Conservation (phyloP, 2,113 vertebrate species). For the Neomonachus schauinslandi region DNA sequence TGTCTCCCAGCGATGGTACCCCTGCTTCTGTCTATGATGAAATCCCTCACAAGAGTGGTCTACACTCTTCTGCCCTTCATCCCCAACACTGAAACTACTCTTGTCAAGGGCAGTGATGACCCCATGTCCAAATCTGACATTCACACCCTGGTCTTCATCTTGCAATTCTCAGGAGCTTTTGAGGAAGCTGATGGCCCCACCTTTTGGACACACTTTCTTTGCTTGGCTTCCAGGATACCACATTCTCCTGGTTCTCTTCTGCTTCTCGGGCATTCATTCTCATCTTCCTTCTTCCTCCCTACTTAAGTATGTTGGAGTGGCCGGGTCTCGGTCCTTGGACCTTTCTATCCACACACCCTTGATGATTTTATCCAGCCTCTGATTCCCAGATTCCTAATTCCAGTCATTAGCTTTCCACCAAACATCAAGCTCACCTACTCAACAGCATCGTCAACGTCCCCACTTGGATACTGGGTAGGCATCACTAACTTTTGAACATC, state of each 20-base stretch:
- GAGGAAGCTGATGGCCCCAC: background rate
- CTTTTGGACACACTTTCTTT: background rate
- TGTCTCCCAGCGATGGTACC: background rate
- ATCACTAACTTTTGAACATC: background rate
- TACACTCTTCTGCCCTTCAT: background rate
- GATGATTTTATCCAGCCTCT: too few relatives aligned
- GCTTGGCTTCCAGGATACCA: background rate
- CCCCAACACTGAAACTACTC: background rate
- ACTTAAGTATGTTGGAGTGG: background rate
- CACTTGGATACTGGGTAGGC: background rate
- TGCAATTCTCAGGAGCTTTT: background rate
- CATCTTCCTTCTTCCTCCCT: background rate
- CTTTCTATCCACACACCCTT: background rate
- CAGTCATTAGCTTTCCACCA: background rate
- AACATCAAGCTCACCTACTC: constrained; percentile 68
- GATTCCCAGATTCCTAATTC: background rate
- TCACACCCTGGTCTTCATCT: background rate
- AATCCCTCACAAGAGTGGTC: too few relatives aligned
- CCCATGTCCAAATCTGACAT: background rate
- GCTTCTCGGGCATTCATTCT: background rate
- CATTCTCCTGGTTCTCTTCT: background rate
- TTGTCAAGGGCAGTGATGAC: background rate
- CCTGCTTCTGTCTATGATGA: background rate
- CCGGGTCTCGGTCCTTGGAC: background rate
- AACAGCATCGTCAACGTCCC: background rate